phyloP scores from a whole-genome alignment of 1,140 invertebrate genomes.

The Drosophila nasuta region DNA sequence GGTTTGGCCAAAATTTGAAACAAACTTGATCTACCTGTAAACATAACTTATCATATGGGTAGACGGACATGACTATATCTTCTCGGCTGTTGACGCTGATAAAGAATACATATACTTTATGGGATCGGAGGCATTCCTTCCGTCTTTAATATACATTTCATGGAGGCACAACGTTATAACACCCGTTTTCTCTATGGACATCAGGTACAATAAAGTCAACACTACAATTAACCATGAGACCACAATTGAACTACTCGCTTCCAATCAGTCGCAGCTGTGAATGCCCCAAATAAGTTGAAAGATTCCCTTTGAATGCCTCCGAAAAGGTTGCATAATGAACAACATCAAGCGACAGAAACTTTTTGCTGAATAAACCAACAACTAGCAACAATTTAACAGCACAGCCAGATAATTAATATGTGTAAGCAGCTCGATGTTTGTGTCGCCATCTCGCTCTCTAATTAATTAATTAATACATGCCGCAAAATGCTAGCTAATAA shows the following conservation, averaged over 20 bases:
- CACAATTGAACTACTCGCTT: slow-evolving; percentile 53
- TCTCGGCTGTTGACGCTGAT: no score
- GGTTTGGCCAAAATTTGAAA: no score
- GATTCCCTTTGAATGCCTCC: slow-evolving; percentile 54
- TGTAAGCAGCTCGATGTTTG: background rate
- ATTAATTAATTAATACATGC: slow-evolving; percentile 72
- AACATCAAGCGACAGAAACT: slow-evolving; percentile 2
- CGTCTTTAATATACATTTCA: no score
- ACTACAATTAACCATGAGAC: slow-evolving; percentile 35
- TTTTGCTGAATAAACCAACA: slow-evolving; percentile 18
- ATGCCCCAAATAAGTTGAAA: slow-evolving; percentile 11
- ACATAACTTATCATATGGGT: no score
- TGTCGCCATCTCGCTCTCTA: slow-evolving; percentile 38
- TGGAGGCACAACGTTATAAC: no score
- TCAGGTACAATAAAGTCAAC: background rate
- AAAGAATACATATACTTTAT: no score
- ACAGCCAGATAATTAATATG: slow-evolving; percentile 46
- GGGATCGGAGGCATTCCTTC: no score
- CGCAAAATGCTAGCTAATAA: slow-evolving; percentile 52
- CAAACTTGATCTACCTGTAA: no score
- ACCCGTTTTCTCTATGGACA: no score
- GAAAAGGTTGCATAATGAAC: slow-evolving; percentile 30
- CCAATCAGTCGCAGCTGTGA: slow-evolving; percentile 24
- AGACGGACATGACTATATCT: no score
- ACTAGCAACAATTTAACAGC: slow-evolving; percentile 33